Percentiles rank a stretch among this genome's conserved stretches.
Conservation (phyloP, 2,888 invertebrate species). For the Eurytoma californica region DNA sequence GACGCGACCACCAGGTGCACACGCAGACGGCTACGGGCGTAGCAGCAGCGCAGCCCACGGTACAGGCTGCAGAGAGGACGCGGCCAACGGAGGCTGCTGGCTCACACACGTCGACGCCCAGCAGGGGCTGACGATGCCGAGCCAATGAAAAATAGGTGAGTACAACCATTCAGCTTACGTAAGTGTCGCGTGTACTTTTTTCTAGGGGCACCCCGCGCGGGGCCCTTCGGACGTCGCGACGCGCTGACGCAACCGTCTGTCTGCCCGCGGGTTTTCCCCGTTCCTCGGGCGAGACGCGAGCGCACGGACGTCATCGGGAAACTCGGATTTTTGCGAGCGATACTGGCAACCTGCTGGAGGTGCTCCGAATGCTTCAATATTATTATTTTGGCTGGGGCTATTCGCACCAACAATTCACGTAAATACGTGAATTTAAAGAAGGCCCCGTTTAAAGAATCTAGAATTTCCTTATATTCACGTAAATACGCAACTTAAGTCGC, state of each 20-base stretch:
- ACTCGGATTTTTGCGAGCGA: no score
- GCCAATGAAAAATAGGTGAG: slow-evolving; percentile 13
- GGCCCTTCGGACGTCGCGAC: no score
- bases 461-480: no score
- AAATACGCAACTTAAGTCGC: no score
- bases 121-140: neutral
- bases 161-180: neutral
- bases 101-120: neutral
- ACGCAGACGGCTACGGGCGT: neutral
- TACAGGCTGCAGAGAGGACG: neutral
- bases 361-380: no score
- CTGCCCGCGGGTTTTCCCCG: neutral
- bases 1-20: neutral
- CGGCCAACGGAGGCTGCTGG: neutral
- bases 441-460: no score
- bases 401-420: no score
- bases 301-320: no score
- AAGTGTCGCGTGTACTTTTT: neutral
- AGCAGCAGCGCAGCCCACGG: no score
- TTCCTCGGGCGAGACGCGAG: neutral
- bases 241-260: neutral
- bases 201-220: neutral
- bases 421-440: no score
- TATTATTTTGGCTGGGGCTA: no score
- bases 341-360: no score